A percentile compares a stretch with the other conserved stretches of the same genome.
phyloP scores from a whole-genome alignment of 2,888 invertebrate species.

The Stenoptilia bipunctidactyla region DNA sequence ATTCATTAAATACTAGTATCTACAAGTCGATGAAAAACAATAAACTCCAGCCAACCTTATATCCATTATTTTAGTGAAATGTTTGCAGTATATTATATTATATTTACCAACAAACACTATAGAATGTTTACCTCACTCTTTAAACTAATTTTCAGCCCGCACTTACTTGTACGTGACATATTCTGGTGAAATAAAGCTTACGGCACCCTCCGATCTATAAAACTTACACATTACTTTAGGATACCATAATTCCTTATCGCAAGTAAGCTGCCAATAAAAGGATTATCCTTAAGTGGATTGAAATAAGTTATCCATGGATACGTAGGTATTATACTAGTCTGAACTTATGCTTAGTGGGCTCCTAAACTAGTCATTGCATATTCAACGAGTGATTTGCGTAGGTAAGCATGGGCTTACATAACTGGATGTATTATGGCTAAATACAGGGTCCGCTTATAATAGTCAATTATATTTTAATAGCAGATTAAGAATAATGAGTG shows the following conservation, averaged over 20 bases:
- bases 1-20: no score
- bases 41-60: no score
- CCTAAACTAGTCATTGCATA: slow-evolving; percentile 65
- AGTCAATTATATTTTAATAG: no score
- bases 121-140: no score
- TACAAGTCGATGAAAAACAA: no score
- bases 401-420: slow-evolving; percentile 65
- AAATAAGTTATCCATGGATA: slow-evolving; percentile 32
- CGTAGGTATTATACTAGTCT: slow-evolving; percentile 58
- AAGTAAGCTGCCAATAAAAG: slow-evolving; percentile 19
- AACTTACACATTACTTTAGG: slow-evolving; percentile 1
- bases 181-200: neutral
- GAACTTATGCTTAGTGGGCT: slow-evolving; percentile 64
- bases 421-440: slow-evolving; percentile 28
- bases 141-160: neutral
- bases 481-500: no score
- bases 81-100: no score
- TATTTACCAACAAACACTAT: no score
- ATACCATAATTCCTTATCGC: slow-evolving; percentile 1
- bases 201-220: neutral
- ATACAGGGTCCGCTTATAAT: no score
- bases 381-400: slow-evolving; percentile 69
- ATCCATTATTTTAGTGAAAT: no score
- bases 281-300: slow-evolving; percentile 24
- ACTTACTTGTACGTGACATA: neutral